Percentiles rank a stretch among this genome's conserved stretches.
phyloP scores from a whole-genome alignment of 2,888 invertebrate genomes.

The Lithophane leautieri region DNA sequence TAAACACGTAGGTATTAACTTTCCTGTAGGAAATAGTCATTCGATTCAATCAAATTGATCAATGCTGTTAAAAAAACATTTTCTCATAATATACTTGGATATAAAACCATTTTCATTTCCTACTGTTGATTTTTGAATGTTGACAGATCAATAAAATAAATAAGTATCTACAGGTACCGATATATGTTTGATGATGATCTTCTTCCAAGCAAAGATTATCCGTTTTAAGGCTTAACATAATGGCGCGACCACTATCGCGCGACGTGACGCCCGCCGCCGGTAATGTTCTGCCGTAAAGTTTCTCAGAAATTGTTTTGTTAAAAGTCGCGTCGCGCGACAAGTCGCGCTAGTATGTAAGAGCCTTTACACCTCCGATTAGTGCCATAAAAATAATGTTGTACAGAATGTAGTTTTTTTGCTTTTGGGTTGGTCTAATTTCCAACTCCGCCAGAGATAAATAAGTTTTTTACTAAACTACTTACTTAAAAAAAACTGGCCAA shows the following conservation, averaged over 20 bases:
- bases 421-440: not conserved
- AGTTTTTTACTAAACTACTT: not conserved
- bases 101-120: constrained; percentile 11
- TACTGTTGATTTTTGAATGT: not conserved
- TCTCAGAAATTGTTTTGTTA: too few species aligned
- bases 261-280: too few species aligned
- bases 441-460: not conserved
- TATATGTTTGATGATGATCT: not conserved
- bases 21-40: not conserved
- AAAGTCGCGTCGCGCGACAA: too few species aligned
- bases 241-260: too few species aligned
- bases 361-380: too few species aligned
- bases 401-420: not conserved
- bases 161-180: not conserved
- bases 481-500: too few species aligned
- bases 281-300: too few species aligned
- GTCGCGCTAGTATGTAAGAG: too few species aligned
- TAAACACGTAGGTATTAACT: not conserved
- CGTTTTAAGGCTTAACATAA: too few species aligned
- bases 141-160: not conserved
- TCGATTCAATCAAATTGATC: not conserved
- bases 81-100: constrained; percentile 15
- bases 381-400: not conserved
- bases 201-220: too few species aligned
- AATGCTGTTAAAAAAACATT: not conserved